Conservation (phyloP, 2,113 vertebrate genomes). For the Siniperca chuatsi region DNA sequence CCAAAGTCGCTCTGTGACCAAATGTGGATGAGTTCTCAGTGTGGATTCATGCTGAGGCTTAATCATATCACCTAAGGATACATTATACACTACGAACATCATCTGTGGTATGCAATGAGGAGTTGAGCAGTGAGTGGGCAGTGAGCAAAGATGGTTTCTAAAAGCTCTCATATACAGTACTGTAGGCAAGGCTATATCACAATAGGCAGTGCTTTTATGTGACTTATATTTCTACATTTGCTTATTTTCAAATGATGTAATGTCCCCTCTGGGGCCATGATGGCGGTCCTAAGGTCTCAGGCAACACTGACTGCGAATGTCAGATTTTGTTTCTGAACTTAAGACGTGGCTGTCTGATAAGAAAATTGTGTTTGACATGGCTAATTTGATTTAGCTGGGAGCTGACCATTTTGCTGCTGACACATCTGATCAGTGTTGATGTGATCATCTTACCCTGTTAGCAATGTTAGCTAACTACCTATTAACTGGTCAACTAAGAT, state of each 20-base stretch:
- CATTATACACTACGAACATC: conserved; percentile 20
- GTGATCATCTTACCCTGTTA: conserved; percentile 19
- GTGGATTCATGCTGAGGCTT: conserved; percentile 36
- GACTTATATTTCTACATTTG: not conserved
- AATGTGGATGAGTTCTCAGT: conserved; percentile 59
- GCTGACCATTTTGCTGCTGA: conserved; percentile 44
- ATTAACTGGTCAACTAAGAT: not conserved
- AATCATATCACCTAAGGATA: conserved; percentile 52
- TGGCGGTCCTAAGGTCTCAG: conserved; percentile 16
- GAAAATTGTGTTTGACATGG: conserved; percentile 55
- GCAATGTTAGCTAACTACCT: conserved; percentile 4
- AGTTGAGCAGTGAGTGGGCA: conserved; percentile 13
- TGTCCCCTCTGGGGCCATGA: not conserved
- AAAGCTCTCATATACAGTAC: not conserved
- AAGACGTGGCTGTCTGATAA: conserved; percentile 19
- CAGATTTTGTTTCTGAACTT: conserved; percentile 34
- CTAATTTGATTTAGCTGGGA: conserved; percentile 51
- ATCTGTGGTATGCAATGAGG: conserved; percentile 18
- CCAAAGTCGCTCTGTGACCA: conserved; percentile 42
- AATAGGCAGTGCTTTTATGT: not conserved
- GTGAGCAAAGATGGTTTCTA: not conserved
- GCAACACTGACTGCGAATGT: conserved; percentile 17
- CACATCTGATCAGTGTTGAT: conserved; percentile 54
- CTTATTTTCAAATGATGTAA: conserved; percentile 8
- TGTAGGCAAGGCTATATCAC: not conserved